A percentile compares a stretch with the other conserved stretches of the same genome.
These are phyloP conservation scores for Drosophila phalerata DNA, from an alignment of 2,888 invertebrate species.

Conservation along the genomic window DNA sequence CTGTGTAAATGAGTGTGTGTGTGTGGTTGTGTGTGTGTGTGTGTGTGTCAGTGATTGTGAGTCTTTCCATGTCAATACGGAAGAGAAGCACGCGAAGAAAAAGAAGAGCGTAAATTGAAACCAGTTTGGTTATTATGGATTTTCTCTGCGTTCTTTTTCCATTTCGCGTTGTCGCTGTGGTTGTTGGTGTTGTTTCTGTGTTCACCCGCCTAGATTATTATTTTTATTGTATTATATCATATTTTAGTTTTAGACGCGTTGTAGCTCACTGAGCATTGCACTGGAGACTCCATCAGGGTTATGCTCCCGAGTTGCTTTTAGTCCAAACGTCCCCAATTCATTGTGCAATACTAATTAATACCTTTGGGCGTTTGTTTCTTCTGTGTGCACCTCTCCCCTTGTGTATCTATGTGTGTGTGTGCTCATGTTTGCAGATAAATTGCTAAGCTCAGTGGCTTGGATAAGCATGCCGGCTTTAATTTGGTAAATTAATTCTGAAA, in stretches of 20 bases:
- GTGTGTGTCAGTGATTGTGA: neutral
- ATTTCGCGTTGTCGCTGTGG: slow-evolving; percentile 4
- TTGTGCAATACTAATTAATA: slow-evolving; percentile 73
- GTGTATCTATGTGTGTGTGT: slow-evolving; percentile 31
- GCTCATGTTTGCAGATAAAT: slow-evolving; percentile 66
- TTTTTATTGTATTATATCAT: slow-evolving; percentile 59
- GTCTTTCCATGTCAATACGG: slow-evolving; percentile 28
- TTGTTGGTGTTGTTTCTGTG: neutral
- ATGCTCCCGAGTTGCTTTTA: slow-evolving; percentile 5
- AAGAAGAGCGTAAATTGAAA: slow-evolving; percentile 38
- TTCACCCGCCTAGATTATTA: slow-evolving; percentile 25
- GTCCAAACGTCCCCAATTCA: slow-evolving; percentile 15
- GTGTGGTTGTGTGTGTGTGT: slow-evolving; percentile 4
- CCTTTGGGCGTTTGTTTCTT: slow-evolving; percentile 61
- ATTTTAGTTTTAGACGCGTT: slow-evolving; percentile 56
- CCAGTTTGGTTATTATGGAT: slow-evolving; percentile 53
- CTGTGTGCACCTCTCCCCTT: slow-evolving; percentile 5
- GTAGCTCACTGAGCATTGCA: slow-evolving; percentile 34
- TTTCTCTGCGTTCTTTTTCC: slow-evolving; percentile 35
- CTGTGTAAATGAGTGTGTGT: slow-evolving; percentile 1
- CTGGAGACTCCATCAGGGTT: slow-evolving; percentile 13
- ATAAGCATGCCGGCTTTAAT: slow-evolving; percentile 77
- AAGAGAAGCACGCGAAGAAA: slow-evolving; percentile 38
- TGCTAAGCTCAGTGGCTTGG: slow-evolving; percentile 73
- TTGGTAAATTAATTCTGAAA: slow-evolving; percentile 76